A percentile compares a stretch with the other conserved stretches of the same genome.
Conservation (phyloP, 2,113 vertebrate genomes). For the Echinops telfairi region DNA sequence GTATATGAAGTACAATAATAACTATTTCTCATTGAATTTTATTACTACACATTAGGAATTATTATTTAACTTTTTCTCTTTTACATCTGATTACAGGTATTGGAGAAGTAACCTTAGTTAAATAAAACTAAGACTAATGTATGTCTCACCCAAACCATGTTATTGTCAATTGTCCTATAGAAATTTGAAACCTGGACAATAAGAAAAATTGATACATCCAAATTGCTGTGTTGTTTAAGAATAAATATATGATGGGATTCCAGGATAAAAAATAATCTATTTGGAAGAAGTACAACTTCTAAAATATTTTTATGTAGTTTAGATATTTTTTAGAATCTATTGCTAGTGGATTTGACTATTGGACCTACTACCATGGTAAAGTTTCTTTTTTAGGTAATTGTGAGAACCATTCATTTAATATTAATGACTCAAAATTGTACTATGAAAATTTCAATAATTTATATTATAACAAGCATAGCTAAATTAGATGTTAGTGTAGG, state of each 20-base stretch:
- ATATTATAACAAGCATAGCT: neutral
- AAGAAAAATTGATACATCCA: neutral
- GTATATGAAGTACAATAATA: neutral
- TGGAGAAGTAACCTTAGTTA: neutral
- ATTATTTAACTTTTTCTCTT: neutral
- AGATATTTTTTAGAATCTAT: slow-evolving; percentile 48
- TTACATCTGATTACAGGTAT: neutral
- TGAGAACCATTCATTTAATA: neutral
- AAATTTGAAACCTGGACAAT: neutral
- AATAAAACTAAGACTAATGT: neutral
- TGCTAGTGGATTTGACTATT: neutral
- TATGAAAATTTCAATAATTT: neutral
- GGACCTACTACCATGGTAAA: neutral
- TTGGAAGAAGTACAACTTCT: neutral
- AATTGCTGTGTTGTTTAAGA: neutral
- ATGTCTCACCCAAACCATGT: neutral
- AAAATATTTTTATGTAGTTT: neutral
- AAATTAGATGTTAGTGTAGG: neutral
- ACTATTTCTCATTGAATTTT: neutral
- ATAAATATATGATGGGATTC: neutral
- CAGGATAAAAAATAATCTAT: neutral
- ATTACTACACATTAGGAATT: slow-evolving; percentile 1
- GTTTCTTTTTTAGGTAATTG: neutral
- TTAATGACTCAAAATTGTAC: neutral
- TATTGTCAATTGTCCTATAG: neutral